Evolutionary conservation across 1,140 invertebrate species (phyloP), one percentile per base, ranked within the genome.

Genomic region (Parasteatoda tepidariorum): DNA sequence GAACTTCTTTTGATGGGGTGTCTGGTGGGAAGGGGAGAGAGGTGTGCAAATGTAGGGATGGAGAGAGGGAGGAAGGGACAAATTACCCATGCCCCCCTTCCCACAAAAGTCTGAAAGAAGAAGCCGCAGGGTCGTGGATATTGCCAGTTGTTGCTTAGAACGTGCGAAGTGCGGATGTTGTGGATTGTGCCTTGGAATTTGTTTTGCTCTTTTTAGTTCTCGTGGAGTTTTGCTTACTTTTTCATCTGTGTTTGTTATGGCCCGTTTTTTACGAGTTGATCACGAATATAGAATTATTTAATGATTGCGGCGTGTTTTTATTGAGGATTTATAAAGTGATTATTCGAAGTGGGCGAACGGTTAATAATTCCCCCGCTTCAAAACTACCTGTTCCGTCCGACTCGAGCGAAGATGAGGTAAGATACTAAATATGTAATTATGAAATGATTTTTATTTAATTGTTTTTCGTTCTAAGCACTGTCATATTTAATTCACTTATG

Each of bases 1-100:
- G 62, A 78, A 78, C 75, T 78, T 78, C 75, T 78, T 74, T 78
- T 78, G 73, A 76, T 76, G 73, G 73, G 71, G 71, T 74, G 71
- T 61, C 55, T 57, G 38, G 62, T 26, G 71, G 28, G 75, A 59
- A 34, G 59, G 74, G 59, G 34, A 34, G 34, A 59, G 38, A 31
- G 59, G 74, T 30, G 61, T 59, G 62, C 75, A 48, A 64, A 64
- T 76, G 74, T 22, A 30, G 9, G n/a, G n/a, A n/a, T n/a, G n/a
- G n/a, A 59, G 55, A 22, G 55, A 13, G 33, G 71, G 71, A 38
- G 15, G 24, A 59, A 62, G 75, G 61, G 62, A 34, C 31, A 34
- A 61, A 59, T 64, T 38, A 48, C 41, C 41, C 57, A 18, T 33
- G 62, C 30, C 41, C 38, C 62, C 62, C 48, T n/a, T 34, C 26